Evolutionary conservation across 2,888 invertebrate species (phyloP).

Genomic region (Urechis unicinctus): DNA sequence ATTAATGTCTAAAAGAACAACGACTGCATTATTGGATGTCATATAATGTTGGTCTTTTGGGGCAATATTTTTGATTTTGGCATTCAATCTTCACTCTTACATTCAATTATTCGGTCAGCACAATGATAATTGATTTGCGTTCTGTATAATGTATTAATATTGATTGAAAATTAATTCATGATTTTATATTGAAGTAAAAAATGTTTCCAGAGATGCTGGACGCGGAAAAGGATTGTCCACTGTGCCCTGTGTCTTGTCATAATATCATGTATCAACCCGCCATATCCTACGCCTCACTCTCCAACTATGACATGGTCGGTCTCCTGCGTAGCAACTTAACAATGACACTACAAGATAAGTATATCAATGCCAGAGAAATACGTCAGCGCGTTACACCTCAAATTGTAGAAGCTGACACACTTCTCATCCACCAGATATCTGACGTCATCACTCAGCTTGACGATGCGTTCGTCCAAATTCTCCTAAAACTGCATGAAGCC

Average conservation of each 20-base stretch:
- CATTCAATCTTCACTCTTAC: too few relatives aligned
- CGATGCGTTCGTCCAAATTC: neutral
- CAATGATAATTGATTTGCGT: too few relatives aligned
- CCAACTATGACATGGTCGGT: conserved; percentile 7
- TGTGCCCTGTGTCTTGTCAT: conserved; percentile 3
- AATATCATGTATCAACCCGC: neutral
- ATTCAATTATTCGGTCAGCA: too few relatives aligned
- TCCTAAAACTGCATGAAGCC: neutral
- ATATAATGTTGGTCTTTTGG: too few relatives aligned
- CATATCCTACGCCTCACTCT: conserved; percentile 4
- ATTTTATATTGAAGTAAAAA: too few relatives aligned
- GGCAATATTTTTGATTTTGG: too few relatives aligned
- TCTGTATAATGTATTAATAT: too few relatives aligned
- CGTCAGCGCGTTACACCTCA: neutral
- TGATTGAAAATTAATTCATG: too few relatives aligned
- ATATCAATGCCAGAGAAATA: neutral
- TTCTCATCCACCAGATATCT: neutral
- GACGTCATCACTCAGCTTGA: neutral
- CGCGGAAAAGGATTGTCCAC: too few relatives aligned
- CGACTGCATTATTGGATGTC: too few relatives aligned
- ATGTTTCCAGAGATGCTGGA: too few relatives aligned
- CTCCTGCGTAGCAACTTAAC: neutral
- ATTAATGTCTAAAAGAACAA: too few relatives aligned
- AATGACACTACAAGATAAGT: neutral
- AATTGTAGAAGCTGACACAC: neutral